Conservation (phyloP, 2,888 invertebrate species). For the Ormyrus nitidulus region DNA sequence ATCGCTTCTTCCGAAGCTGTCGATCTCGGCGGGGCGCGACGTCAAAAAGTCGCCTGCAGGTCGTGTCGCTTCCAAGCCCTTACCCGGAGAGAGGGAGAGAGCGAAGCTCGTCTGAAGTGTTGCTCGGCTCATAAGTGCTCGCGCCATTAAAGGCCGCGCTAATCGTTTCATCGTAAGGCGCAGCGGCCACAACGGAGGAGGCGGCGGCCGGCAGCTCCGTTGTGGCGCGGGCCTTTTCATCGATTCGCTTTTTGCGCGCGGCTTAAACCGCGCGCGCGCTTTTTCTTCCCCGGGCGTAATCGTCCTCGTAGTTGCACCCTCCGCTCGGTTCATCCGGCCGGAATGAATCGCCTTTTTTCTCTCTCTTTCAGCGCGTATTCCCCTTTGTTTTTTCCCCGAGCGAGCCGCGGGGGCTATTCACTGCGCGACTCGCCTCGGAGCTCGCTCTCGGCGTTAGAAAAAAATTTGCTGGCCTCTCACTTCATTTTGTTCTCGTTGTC, state of each 20-base stretch:
- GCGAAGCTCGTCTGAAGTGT: background rate
- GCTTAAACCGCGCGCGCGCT: background rate
- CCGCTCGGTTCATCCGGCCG: too few species aligned
- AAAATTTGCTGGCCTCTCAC: too few species aligned
- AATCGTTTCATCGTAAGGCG: slow-evolving; percentile 52
- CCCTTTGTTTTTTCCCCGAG: too few species aligned
- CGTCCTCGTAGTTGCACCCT: background rate
- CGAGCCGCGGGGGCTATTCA: too few species aligned
- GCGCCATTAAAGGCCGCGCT: slow-evolving; percentile 38
- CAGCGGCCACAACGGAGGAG: background rate
- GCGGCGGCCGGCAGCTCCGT: background rate
- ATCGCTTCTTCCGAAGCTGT: slow-evolving; percentile 33
- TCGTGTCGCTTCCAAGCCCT: slow-evolving; percentile 5
- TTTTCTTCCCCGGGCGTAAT: slow-evolving; percentile 4
- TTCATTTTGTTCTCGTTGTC: too few species aligned
- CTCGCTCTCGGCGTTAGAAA: too few species aligned
- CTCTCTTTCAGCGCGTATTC: background rate
- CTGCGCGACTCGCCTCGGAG: too few species aligned
- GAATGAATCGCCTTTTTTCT: background rate
- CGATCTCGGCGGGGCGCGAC: background rate
- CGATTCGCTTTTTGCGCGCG: slow-evolving; percentile 13
- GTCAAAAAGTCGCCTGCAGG: slow-evolving; percentile 24
- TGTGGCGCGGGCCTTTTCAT: background rate
- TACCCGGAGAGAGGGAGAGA: background rate
- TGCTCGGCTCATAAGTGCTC: background rate